Evolutionary conservation across 2,113 vertebrate species (phyloP).

Genomic region (Eulacestoma nigropectus): DNA sequence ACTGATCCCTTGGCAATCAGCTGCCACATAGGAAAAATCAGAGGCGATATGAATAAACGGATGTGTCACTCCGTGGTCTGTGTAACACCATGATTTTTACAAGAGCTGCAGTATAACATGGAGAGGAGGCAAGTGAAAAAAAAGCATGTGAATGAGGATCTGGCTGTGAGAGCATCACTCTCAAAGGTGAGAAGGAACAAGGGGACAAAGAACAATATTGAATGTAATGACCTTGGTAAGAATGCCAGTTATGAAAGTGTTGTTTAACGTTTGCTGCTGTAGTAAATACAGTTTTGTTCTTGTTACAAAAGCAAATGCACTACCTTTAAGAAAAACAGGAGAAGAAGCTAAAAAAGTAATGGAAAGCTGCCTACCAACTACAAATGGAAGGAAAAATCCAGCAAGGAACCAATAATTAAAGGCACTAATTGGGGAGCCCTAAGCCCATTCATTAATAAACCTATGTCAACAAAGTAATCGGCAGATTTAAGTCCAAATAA

Average conservation of each 20-base stretch:
- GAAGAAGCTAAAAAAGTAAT: not conserved
- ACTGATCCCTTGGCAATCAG: not conserved
- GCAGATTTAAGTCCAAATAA: conserved; percentile 42
- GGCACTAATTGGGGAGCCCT: conserved; percentile 14
- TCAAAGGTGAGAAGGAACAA: not conserved
- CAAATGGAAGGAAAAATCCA: not conserved
- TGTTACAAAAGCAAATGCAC: not conserved
- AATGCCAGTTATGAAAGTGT: not conserved
- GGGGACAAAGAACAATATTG: not conserved
- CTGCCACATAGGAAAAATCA: not conserved
- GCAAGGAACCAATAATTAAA: conserved; percentile 42
- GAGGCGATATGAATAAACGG: rapidly evolving
- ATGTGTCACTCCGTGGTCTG: not conserved
- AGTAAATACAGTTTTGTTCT: not conserved
- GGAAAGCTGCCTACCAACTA: not conserved
- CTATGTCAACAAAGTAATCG: not conserved
- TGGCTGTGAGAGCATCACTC: not conserved
- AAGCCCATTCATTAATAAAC: conserved; percentile 6
- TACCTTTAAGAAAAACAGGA: not conserved
- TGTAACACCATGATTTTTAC: not conserved
- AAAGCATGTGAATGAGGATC: not conserved
- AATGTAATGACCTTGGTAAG: not conserved
- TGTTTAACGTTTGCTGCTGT: not conserved
- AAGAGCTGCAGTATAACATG: not conserved
- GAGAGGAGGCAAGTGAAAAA: not conserved